Evolutionary conservation across 2,888 invertebrate genomes (phyloP).

Genomic region (Drosophila maculinotata): DNA sequence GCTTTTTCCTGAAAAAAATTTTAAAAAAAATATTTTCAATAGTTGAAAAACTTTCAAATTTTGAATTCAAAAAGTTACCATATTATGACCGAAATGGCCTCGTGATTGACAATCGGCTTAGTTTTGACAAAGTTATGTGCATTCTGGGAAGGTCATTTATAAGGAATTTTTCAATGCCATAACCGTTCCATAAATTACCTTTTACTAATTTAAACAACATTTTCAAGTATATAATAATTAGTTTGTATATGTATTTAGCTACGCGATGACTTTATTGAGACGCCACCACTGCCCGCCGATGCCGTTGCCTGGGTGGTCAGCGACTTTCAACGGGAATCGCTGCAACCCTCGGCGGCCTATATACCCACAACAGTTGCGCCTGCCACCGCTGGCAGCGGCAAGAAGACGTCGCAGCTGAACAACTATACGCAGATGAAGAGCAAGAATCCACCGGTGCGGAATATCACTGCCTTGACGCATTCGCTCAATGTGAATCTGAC

Average conservation of each 20-base stretch:
- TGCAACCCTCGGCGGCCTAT: conserved; percentile 84
- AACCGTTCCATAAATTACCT: too few species aligned
- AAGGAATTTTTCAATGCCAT: too few species aligned
- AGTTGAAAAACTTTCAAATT: too few species aligned
- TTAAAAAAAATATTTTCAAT: too few species aligned
- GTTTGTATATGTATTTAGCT: conserved; percentile 85
- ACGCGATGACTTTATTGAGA: conserved; percentile 88
- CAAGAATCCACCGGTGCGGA: conserved; percentile 83
- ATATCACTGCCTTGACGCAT: conserved; percentile 84
- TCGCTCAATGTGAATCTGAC: conserved; percentile 83
- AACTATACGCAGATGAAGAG: conserved; percentile 86
- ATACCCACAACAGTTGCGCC: conserved; percentile 80
- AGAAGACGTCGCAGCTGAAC: conserved; percentile 77
- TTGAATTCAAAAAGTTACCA: too few species aligned
- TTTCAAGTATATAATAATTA: neutral
- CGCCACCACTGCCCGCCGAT: conserved; percentile 85
- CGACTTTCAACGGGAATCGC: conserved; percentile 84
- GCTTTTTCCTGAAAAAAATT: too few species aligned
- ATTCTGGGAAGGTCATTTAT: too few species aligned
- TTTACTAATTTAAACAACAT: neutral
- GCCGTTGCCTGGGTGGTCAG: conserved; percentile 85
- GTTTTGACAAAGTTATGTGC: too few species aligned
- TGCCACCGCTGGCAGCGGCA: conserved; percentile 85
- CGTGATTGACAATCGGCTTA: too few species aligned
- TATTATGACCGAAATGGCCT: too few species aligned